A percentile compares a stretch with the other conserved stretches of the same genome.
These are phyloP conservation scores for Mythimna albipuncta DNA, from an alignment of 2,888 invertebrate genomes.

Conservation along the genomic window DNA sequence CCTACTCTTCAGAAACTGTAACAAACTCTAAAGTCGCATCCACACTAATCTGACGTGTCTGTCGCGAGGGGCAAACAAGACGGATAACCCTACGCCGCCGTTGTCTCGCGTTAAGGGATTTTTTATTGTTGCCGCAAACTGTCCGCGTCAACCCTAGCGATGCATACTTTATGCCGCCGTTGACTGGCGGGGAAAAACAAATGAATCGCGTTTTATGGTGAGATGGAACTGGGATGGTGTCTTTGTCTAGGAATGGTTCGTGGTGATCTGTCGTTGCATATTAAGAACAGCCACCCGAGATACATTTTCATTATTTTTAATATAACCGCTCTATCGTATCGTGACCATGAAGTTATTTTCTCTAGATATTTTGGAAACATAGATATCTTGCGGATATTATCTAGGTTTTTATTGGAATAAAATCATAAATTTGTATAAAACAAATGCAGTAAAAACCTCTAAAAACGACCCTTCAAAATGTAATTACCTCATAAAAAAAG, in stretches of 20 bases:
- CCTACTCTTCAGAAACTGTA: background rate
- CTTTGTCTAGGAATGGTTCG: constrained; percentile 44
- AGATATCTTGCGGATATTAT: no score
- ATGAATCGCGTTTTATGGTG: constrained; percentile 57
- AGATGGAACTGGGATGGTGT: constrained; percentile 17
- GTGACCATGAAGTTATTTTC: no score
- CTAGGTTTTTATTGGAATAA: no score
- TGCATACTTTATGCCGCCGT: constrained; percentile 85
- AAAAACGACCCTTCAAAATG: no score
- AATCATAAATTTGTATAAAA: no score
- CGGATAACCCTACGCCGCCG: constrained; percentile 85
- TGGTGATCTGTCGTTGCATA: constrained; percentile 15
- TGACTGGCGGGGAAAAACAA: constrained; percentile 55
- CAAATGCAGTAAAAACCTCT: no score
- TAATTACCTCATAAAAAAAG: background rate
- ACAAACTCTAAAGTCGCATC: constrained; percentile 64
- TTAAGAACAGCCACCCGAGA: background rate
- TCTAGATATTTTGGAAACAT: no score
- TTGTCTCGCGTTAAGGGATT: constrained; percentile 89
- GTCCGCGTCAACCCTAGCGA: constrained; percentile 81
- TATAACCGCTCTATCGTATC: no score
- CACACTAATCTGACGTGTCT: constrained; percentile 68
- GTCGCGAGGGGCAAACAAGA: constrained; percentile 86
- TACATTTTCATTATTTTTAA: no score
- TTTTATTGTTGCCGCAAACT: constrained; percentile 90